phyloP scores from a whole-genome alignment of 2,797 vertebrate species.

The Stomatorhinus walkeri region DNA sequence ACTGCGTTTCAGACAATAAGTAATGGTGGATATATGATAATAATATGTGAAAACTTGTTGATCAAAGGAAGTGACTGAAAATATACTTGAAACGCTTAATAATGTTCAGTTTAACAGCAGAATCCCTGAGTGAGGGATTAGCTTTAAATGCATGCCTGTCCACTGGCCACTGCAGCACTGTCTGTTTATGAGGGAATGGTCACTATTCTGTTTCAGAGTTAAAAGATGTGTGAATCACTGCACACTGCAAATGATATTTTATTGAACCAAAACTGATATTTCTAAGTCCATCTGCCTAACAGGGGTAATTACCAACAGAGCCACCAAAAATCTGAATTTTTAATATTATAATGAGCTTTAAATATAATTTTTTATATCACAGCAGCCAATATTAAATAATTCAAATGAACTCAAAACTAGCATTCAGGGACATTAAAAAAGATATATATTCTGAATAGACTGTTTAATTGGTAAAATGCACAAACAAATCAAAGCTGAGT shows the following conservation, averaged over 20 bases:
- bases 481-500: not conserved
- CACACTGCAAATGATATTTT: not conserved
- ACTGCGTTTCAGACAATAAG: not conserved
- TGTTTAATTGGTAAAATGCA: not conserved
- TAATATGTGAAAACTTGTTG: not conserved
- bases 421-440: slow-evolving; percentile 3
- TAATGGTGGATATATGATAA: not conserved
- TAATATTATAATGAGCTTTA: not conserved
- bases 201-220: slow-evolving; percentile 19
- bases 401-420: slow-evolving; percentile 11
- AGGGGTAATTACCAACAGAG: not conserved
- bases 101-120: not conserved
- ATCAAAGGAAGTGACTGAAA: not conserved
- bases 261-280: not conserved
- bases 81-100: not conserved
- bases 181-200: slow-evolving; percentile 18
- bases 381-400: not conserved
- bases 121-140: not conserved
- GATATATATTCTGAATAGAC: not conserved
- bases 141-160: not conserved
- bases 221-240: slow-evolving; percentile 29
- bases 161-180: not conserved
- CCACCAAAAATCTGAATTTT: not conserved
- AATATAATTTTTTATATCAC: not conserved
- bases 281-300: not conserved